Conservation (phyloP, 2,113 vertebrate genomes). For the Patagioenas fasciata region DNA sequence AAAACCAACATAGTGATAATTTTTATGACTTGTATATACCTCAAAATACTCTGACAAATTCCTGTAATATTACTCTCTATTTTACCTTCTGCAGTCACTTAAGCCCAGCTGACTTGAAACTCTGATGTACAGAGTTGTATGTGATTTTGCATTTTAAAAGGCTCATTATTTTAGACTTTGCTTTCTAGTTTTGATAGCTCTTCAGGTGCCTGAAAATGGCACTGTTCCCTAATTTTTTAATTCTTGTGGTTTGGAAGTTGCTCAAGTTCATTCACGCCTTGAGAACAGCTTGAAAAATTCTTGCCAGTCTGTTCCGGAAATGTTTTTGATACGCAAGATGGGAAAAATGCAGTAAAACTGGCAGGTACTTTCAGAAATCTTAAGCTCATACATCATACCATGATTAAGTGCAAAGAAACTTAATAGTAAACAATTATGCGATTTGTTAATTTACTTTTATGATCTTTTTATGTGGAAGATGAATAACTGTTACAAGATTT, state of each 20-base stretch:
- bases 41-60: not conserved
- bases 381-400: not conserved
- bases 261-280: not conserved
- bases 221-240: not conserved
- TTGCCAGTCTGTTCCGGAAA: not conserved
- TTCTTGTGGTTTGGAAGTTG: not conserved
- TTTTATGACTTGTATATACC: not conserved
- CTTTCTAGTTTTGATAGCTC: not conserved
- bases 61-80: not conserved
- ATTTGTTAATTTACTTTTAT: not conserved
- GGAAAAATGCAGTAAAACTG: not conserved
- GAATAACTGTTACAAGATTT: not conserved
- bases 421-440: not conserved
- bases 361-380: not conserved
- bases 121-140: not conserved
- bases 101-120: not conserved
- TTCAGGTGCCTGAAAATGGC: not conserved
- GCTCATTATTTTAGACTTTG: not conserved
- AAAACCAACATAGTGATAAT: rapidly evolving
- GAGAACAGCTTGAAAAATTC: not conserved
- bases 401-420: not conserved
- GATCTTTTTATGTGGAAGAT: not conserved
- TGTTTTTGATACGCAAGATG: not conserved
- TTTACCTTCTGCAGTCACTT: not conserved
- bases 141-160: not conserved